A percentile compares a stretch with the other conserved stretches of the same genome.
Conservation (phyloP, 1,140 invertebrate genomes). For the Lerema accius region DNA sequence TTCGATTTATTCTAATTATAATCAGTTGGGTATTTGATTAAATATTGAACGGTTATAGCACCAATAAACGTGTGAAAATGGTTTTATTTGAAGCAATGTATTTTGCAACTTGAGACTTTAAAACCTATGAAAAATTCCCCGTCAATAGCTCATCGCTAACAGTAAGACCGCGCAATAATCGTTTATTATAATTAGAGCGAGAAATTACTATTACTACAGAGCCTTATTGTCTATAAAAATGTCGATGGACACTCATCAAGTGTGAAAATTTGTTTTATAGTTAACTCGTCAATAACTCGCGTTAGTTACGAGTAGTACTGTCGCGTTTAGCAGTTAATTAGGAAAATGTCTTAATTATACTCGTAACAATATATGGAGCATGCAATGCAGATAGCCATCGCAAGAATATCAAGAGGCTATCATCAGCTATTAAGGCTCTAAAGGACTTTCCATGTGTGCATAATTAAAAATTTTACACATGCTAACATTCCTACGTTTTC, state of each 20-base stretch:
- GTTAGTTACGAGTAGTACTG: slow-evolving; percentile 9
- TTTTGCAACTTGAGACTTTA: too few relatives aligned
- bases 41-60: too few relatives aligned
- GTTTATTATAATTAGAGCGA: slow-evolving; percentile 28
- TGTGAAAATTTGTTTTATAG: slow-evolving; percentile 40
- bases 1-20: too few relatives aligned
- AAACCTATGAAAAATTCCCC: neutral
- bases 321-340: slow-evolving; percentile 33
- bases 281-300: slow-evolving; percentile 7
- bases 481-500: neutral
- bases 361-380: slow-evolving; percentile 29
- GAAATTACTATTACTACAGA: slow-evolving; percentile 26
- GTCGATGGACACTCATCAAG: slow-evolving; percentile 35
- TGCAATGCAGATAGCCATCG: neutral
- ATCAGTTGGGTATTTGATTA: too few relatives aligned
- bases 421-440: slow-evolving; percentile 13
- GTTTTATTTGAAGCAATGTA: too few relatives aligned
- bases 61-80: too few relatives aligned
- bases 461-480: slow-evolving; percentile 18
- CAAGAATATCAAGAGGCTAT: slow-evolving; percentile 18
- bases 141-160: neutral
- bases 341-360: slow-evolving; percentile 33
- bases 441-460: slow-evolving; percentile 15
- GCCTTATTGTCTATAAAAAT: slow-evolving; percentile 36
- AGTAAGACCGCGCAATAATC: neutral